Conservation (phyloP, 92 coral and sea anemone genomes). For the Muricea muricata region DNA sequence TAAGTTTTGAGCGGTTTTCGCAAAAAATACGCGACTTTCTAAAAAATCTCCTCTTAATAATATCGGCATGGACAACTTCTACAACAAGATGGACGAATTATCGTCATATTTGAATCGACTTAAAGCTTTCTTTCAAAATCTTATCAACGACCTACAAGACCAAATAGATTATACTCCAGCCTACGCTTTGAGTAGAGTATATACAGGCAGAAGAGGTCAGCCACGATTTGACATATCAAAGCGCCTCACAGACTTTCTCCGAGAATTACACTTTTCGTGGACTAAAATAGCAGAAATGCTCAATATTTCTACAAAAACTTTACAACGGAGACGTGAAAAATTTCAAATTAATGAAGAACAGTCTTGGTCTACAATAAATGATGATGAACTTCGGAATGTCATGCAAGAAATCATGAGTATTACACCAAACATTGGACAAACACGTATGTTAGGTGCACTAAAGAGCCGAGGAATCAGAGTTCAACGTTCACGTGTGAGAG, state of each 20-base stretch:
- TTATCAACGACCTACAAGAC: constrained; percentile 38
- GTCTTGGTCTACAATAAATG: constrained; percentile 31
- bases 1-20: too few species aligned
- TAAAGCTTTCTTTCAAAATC: constrained; percentile 53
- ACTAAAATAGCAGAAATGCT: constrained; percentile 42
- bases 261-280: constrained; percentile 61
- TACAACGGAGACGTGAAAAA: constrained; percentile 41
- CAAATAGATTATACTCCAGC: constrained; percentile 13
- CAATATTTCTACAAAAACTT: constrained; percentile 44
- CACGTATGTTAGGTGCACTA: constrained; percentile 59
- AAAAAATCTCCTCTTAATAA: too few species aligned
- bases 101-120: constrained; percentile 55
- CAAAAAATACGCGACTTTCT: too few species aligned
- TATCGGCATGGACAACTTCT: constrained; percentile 61
- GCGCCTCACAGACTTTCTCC: constrained; percentile 50
- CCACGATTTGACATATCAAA: constrained; percentile 64
- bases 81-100: constrained; percentile 65
- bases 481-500: constrained; percentile 55
- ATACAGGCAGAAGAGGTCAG: constrained; percentile 71
- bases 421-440: constrained; percentile 47
- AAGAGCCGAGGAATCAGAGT: constrained; percentile 53
- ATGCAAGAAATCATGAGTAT: constrained; percentile 48
- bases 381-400: constrained; percentile 36
- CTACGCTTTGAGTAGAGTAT: constrained; percentile 47
- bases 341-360: constrained; percentile 42